Conservation (phyloP, 2,113 vertebrate genomes). For the Probosciger aterrimus region DNA sequence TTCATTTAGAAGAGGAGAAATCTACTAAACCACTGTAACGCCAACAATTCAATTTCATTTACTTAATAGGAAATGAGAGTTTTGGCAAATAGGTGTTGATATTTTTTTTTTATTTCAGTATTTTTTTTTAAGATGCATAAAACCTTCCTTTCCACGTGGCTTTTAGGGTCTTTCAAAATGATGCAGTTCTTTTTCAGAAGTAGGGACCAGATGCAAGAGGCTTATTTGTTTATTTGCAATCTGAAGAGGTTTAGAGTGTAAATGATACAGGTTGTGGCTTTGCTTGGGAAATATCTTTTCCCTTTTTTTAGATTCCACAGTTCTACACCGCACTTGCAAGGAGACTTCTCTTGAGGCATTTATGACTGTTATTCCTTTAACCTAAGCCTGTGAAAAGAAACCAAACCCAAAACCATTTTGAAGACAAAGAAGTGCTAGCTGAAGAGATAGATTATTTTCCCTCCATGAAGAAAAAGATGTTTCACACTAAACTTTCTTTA, state of each 20-base stretch:
- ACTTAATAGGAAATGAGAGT: constrained; percentile 69
- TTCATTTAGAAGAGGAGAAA: constrained; percentile 53
- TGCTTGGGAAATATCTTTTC: constrained; percentile 21
- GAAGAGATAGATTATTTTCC: constrained; percentile 2
- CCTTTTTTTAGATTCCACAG: not conserved
- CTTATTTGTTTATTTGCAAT: not conserved
- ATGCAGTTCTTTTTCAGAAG: not conserved
- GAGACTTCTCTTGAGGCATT: not conserved
- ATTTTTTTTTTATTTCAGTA: not conserved
- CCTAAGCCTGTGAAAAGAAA: constrained; percentile 10
- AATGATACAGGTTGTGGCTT: not conserved
- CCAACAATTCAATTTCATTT: constrained; percentile 57
- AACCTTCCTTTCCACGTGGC: not conserved
- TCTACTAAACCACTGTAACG: constrained; percentile 21
- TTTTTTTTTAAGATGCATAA: not conserved
- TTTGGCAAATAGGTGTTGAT: constrained; percentile 32
- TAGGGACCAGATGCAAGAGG: not conserved
- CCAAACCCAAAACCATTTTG: not conserved
- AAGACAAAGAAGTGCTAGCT: constrained; percentile 13
- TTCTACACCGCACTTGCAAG: not conserved
- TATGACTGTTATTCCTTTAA: constrained; percentile 34
- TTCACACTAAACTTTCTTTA: constrained; percentile 43
- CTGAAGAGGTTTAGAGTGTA: not conserved
- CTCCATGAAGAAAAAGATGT: constrained; percentile 5
- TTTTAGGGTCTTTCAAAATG: not conserved